phyloP scores from a whole-genome alignment of 2,797 vertebrate species.

The Acanthopagrus latus region DNA sequence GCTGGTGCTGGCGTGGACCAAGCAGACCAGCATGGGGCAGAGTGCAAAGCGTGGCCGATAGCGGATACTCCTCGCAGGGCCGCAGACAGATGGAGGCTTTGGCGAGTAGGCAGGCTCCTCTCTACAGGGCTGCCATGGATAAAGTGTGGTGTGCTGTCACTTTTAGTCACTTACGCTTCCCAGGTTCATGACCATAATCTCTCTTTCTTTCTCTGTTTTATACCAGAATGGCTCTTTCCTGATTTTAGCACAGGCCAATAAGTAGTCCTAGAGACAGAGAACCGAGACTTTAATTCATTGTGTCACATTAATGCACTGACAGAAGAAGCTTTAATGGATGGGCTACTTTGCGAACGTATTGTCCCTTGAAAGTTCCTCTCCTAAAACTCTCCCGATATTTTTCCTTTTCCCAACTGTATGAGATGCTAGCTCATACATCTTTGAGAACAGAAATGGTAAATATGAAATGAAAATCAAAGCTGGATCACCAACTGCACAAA shows the following conservation, averaged over 20 bases:
- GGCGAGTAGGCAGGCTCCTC: slow-evolving; percentile 72
- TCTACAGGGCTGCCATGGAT: slow-evolving; percentile 78
- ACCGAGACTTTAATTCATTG: slow-evolving; percentile 8
- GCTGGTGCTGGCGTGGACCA: slow-evolving; percentile 76
- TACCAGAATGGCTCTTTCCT: slow-evolving; percentile 12
- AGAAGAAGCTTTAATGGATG: neutral
- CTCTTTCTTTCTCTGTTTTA: slow-evolving; percentile 12
- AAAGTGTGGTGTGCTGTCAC: slow-evolving; percentile 79
- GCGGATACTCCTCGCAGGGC: slow-evolving; percentile 77
- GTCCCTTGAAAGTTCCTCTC: neutral
- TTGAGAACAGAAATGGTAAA: slow-evolving; percentile 5
- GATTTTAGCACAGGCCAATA: slow-evolving; percentile 6
- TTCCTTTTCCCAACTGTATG: neutral
- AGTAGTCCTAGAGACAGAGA: slow-evolving; percentile 20
- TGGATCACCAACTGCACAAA: neutral
- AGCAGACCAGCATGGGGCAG: slow-evolving; percentile 70
- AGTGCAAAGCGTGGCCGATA: slow-evolving; percentile 68
- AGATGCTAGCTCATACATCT: neutral
- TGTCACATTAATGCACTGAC: slow-evolving; percentile 35
- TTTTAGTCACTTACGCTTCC: slow-evolving; percentile 79
- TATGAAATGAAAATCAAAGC: neutral
- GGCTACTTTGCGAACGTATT: neutral
- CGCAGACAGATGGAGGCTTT: slow-evolving; percentile 86
- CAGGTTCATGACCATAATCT: slow-evolving; percentile 60
- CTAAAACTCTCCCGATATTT: neutral